These are phyloP conservation scores for Fopius arisanus DNA, from an alignment of 1,140 invertebrate species.

Conservation along the genomic window DNA sequence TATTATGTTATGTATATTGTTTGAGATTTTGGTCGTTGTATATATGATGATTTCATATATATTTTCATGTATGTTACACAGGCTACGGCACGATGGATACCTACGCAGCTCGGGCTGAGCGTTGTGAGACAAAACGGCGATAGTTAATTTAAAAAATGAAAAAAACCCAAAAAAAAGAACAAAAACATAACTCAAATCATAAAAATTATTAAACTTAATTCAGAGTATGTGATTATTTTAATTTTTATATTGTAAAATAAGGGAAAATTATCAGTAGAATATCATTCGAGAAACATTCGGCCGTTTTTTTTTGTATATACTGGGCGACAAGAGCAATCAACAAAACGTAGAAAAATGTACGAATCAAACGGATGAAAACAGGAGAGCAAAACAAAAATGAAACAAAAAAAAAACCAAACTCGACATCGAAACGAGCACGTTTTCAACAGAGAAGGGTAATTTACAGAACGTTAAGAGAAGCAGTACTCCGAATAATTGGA, in stretches of 20 bases:
- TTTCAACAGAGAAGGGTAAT: slow-evolving; percentile 29
- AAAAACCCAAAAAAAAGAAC: slow-evolving; percentile 30
- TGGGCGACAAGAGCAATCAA: slow-evolving; percentile 15
- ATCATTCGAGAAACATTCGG: neutral
- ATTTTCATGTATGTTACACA: slow-evolving; percentile 25
- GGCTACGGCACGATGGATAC: slow-evolving; percentile 37
- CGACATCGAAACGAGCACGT: neutral
- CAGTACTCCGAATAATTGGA: slow-evolving; percentile 18
- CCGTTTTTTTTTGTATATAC: slow-evolving; percentile 4
- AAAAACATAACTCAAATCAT: slow-evolving; percentile 26
- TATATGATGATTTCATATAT: slow-evolving; percentile 29
- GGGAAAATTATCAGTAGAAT: neutral
- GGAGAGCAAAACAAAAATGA: neutral
- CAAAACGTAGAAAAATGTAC: neutral
- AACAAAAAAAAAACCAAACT: neutral
- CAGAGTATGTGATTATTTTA: neutral
- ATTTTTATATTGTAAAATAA: neutral
- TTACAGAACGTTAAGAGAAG: slow-evolving; percentile 12
- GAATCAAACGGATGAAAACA: neutral
- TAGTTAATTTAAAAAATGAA: slow-evolving; percentile 28
- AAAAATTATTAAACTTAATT: neutral
- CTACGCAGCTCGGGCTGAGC: slow-evolving; percentile 29
- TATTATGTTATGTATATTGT: slow-evolving; percentile 27
- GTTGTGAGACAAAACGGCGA: slow-evolving; percentile 9
- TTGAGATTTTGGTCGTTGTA: slow-evolving; percentile 21